Base-by-base conservation (phyloP, 2,113 vertebrate genomes). In the Conger conger region DNA sequence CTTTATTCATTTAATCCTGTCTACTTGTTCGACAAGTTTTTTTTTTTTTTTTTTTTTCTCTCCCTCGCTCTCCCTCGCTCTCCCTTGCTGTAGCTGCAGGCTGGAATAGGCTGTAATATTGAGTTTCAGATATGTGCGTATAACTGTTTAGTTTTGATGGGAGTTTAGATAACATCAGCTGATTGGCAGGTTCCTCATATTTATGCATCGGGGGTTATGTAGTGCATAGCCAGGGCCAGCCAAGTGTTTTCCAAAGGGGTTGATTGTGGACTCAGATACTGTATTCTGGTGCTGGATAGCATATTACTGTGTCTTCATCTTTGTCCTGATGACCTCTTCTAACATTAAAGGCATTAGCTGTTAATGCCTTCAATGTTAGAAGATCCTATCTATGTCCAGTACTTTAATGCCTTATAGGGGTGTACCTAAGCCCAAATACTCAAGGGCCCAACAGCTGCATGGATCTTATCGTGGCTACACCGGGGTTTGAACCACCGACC, bases 1-100 rank as follows among this genome's bases (percentile, higher is more conserved):
- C 45, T 86, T 86, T 77, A 76, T 80, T 80, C 37, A n/a, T 54
- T 77, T 77, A 78, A 82, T 82, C 80, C 73, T 4, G 77, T 79
- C 30, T 20, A 60, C 76, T 60, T 82, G 42, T 82, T 82, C n/a
- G 33, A 37, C 85, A 77, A 86, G 80, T 30, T 37, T 82, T 68
- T 40, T 38, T 77, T 50, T 83, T 35, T 45, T n/a, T 76, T 35
- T 1, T 16, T 53, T 16, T 16, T 16, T 53, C 50, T 53, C 50
- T 53, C 50, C 7, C 50, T 53, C 50, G 16, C 57, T 23, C 57
- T 63, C 57, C 3, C 54, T 23, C 57, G 18, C 57, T 63, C 57
- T 63, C 57, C 50, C 50, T 63, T 4, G 23, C 23, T 37, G 8
- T 77, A 53, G 80, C 15, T 27, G 63, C 80, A 37, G 68, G 80